Conservation (phyloP, 1,140 invertebrate genomes). For the Bombus vancouverensis region DNA sequence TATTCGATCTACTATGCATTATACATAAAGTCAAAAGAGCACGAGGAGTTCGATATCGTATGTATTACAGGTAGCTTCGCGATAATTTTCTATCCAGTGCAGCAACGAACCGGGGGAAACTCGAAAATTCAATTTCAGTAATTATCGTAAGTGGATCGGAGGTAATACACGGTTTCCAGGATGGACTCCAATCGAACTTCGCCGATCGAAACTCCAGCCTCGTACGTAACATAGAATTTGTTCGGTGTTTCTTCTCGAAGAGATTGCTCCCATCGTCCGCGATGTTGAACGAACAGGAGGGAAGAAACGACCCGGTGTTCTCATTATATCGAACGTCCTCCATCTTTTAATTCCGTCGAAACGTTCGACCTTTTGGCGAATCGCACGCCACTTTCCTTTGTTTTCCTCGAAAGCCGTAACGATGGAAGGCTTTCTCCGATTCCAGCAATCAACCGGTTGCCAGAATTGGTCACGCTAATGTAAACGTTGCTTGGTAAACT, state of each 20-base stretch:
- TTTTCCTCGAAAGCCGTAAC: slow-evolving; percentile 60
- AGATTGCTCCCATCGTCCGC: neutral
- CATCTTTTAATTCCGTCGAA: slow-evolving; percentile 18
- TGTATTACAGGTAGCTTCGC: neutral
- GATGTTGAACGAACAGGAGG: neutral
- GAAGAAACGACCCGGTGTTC: slow-evolving; percentile 3
- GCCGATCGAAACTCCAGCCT: slow-evolving; percentile 17
- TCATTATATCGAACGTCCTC: slow-evolving; percentile 31
- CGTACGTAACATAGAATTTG: slow-evolving; percentile 4
- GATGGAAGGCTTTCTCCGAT: no score
- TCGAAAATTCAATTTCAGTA: slow-evolving; percentile 40
- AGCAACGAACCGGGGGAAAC: slow-evolving; percentile 1
- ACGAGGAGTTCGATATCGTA: neutral
- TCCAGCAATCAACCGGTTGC: no score
- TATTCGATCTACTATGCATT: no score
- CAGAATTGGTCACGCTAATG: no score
- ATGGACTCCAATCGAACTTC: neutral
- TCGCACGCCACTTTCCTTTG: slow-evolving; percentile 19
- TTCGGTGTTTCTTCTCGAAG: neutral
- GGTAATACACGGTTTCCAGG: slow-evolving; percentile 22
- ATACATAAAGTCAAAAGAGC: no score
- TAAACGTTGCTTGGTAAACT: no score
- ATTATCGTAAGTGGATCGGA: slow-evolving; percentile 48
- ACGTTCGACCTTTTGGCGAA: slow-evolving; percentile 1
- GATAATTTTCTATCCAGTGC: slow-evolving; percentile 15